Base-by-base conservation (phyloP, 1,140 invertebrate species). In the Penaeus chinensis region DNA sequence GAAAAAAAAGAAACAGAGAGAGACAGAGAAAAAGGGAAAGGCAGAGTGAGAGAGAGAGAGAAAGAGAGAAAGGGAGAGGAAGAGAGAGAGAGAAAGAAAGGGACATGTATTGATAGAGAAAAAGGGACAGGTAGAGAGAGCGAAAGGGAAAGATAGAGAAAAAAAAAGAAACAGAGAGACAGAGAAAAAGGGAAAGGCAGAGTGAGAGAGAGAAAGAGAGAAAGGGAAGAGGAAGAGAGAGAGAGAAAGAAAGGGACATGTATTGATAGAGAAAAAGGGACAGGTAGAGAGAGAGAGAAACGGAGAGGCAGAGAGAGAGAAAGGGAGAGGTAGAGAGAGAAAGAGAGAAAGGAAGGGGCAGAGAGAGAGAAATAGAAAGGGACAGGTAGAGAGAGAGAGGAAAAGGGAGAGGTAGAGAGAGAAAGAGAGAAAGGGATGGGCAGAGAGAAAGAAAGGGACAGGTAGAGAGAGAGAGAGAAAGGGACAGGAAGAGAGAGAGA, bases 21-120 rank as follows among this genome's bases (percentile, higher is more conserved):
- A 65, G 63, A n/a, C 16, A n/a, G 63, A 65, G 63, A n/a, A 65
- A n/a, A n/a, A 65, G 63, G 63, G n/a, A n/a, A n/a, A 65, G 63
- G 63, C 16, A n/a, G 63, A 65, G 63, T 16, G n/a, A n/a, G 63
- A 65, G n/a, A n/a, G n/a, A 65, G 63, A 65, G 63, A 65, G 63
- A 65, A n/a, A n/a, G 63, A n/a, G 16, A n/a, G n/a, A 65, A 18
- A n/a, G 63, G n/a, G 63, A 65, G n/a, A 65, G 63, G n/a, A 65
- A 65, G 63, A n/a, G 63, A 65, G 63, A 65, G 63, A n/a, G 63
- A 65, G 63, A n/a, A 65, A 65, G 63, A n/a, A n/a, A 65, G n/a
- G n/a, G 63, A 65, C 16, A n/a, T n/a, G 63, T 65, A 65, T 65
- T 65, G 63, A 65, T 65, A 65, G n/a, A 65, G 63, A 65, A 65